Percentiles rank a stretch among this genome's conserved stretches.
Evolutionary conservation across 2,888 invertebrate species (phyloP).

Genomic region (Apoda limacodes): DNA sequence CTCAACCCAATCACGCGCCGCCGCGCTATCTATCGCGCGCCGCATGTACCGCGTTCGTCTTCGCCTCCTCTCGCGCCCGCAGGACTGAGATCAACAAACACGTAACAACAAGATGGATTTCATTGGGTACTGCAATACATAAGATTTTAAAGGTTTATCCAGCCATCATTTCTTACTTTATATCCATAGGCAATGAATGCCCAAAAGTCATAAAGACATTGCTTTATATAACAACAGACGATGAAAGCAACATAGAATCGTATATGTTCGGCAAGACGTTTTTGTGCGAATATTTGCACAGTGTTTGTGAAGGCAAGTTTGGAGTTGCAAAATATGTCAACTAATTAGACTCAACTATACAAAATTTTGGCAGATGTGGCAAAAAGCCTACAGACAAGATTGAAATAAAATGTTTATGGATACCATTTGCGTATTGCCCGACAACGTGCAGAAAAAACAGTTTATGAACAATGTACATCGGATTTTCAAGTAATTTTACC

Average conservation of each 20-base stretch:
- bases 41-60: no score
- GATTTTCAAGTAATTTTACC: no score
- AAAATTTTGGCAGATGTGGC: constrained; percentile 2
- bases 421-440: no score
- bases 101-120: constrained; percentile 2
- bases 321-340: constrained; percentile 2
- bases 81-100: constrained; percentile 1
- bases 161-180: constrained; percentile 2
- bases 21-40: no score
- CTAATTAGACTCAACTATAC: constrained; percentile 1
- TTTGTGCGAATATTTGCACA: no score
- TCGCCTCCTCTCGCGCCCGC: no score
- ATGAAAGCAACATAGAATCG: constrained; percentile 2
- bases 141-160: constrained; percentile 2
- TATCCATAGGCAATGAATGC: constrained; percentile 2
- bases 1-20: no score
- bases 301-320: constrained; percentile 1
- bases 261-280: background rate
- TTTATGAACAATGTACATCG: no score
- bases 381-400: no score
- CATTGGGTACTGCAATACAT: constrained; percentile 1
- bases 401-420: no score
- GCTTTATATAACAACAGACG: constrained; percentile 2
- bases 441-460: no score
- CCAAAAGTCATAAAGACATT: constrained; percentile 1